phyloP scores from a whole-genome alignment of 2,797 vertebrate genomes.

The Moxostoma hubbsi region DNA sequence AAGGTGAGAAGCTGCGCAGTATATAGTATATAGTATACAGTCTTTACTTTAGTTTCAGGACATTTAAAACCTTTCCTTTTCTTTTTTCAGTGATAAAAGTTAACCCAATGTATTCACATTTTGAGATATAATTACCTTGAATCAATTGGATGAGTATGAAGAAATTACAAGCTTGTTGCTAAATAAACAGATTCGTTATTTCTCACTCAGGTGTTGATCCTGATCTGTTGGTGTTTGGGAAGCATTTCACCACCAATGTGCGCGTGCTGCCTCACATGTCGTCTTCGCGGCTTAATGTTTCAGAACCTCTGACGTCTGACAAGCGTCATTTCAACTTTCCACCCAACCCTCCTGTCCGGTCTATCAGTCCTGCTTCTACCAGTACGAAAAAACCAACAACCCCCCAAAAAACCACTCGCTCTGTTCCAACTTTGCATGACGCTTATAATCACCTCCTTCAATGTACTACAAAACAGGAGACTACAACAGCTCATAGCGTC shows the following conservation, averaged over 20 bases:
- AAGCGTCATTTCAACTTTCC: slow-evolving; percentile 76
- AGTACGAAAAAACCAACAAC: slow-evolving; percentile 33
- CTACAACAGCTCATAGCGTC: slow-evolving; percentile 1
- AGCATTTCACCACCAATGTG: slow-evolving; percentile 74
- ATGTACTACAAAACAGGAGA: slow-evolving; percentile 4
- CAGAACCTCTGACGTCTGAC: slow-evolving; percentile 70
- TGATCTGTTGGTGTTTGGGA: slow-evolving; percentile 92
- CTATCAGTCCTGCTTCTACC: slow-evolving; percentile 14
- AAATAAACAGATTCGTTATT: slow-evolving; percentile 13
- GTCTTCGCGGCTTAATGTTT: slow-evolving; percentile 73
- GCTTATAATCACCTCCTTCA: slow-evolving; percentile 32
- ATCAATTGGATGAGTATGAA: not conserved
- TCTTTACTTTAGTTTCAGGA: not conserved
- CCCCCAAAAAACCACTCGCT: not conserved
- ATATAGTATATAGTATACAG: too few relatives aligned
- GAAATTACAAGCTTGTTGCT: not conserved
- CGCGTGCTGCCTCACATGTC: slow-evolving; percentile 70
- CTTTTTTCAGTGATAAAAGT: not conserved
- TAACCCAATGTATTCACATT: not conserved
- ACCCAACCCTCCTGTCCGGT: slow-evolving; percentile 39
- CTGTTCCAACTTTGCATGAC: slow-evolving; percentile 8
- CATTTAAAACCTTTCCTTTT: slow-evolving; percentile 3
- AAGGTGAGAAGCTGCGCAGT: slow-evolving; percentile 75
- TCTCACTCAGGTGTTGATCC: slow-evolving; percentile 85
- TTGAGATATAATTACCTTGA: not conserved